phyloP scores from a whole-genome alignment of 2,797 vertebrate genomes.

The Distichodus sexfasciatus region DNA sequence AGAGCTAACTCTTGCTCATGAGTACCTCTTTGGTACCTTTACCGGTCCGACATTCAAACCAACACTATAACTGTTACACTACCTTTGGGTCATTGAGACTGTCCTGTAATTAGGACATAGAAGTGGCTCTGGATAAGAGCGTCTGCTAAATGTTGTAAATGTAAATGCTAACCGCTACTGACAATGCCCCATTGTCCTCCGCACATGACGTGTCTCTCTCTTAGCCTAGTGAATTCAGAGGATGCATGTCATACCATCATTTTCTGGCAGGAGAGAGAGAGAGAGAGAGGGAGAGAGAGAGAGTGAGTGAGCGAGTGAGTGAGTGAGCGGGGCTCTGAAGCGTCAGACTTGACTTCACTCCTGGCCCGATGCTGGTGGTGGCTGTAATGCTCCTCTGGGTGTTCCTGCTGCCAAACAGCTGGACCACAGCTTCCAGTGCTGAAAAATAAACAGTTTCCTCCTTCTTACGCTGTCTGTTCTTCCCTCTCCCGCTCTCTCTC shows the following conservation, averaged over 20 bases:
- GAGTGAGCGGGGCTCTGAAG: conserved; percentile 32
- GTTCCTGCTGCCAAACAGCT: conserved; percentile 50
- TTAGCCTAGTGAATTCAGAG: conserved; percentile 26
- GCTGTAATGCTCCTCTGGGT: conserved; percentile 46
- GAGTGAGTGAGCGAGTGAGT: no score
- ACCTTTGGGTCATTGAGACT: no score
- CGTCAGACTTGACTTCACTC: conserved; percentile 34
- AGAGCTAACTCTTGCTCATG: no score
- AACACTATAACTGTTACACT: no score
- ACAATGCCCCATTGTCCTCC: conserved; percentile 44
- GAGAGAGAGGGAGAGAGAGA: no score
- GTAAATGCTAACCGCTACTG: conserved; percentile 12
- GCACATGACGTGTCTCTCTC: conserved; percentile 14
- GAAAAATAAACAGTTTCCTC: conserved; percentile 49
- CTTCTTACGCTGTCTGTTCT: conserved; percentile 12
- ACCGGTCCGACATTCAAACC: no score
- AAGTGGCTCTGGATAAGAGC: no score
- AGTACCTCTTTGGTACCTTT: no score
- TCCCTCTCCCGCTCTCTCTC: conserved; percentile 14
- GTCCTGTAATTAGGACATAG: no score
- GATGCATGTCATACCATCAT: conserved; percentile 49
- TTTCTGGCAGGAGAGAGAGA: conserved; percentile 37
- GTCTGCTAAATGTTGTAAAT: conserved; percentile 1
- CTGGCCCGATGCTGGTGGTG: conserved; percentile 39
- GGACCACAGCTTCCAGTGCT: conserved; percentile 33